phyloP scores from a whole-genome alignment of 2,888 invertebrate genomes.

The Meghimatium bilineatum region DNA sequence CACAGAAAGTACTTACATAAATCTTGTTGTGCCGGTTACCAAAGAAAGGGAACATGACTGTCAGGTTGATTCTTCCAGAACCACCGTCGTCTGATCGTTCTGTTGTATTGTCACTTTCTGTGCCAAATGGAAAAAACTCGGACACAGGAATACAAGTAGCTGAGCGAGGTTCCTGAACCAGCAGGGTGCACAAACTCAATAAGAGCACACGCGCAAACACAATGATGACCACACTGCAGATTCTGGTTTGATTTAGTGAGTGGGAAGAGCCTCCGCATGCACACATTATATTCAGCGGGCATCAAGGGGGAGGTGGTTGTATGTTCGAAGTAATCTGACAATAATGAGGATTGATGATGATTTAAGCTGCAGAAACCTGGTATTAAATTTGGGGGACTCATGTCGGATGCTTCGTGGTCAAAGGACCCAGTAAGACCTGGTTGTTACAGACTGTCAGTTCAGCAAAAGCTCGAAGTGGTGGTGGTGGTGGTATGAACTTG shows the following conservation, averaged over 20 bases:
- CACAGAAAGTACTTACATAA: slow-evolving; percentile 56
- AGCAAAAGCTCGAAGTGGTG: slow-evolving; percentile 10
- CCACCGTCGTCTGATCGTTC: slow-evolving; percentile 57
- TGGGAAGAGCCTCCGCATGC: slow-evolving; percentile 41
- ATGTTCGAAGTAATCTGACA: slow-evolving; percentile 32
- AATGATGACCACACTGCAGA: slow-evolving; percentile 20
- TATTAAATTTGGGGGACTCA: slow-evolving; percentile 37
- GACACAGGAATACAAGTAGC: slow-evolving; percentile 42
- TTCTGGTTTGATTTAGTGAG: slow-evolving; percentile 36
- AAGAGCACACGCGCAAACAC: slow-evolving; percentile 46
- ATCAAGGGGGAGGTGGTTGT: slow-evolving; percentile 33
- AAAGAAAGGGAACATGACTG: slow-evolving; percentile 55
- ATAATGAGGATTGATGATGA: slow-evolving; percentile 18
- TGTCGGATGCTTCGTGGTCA: slow-evolving; percentile 45
- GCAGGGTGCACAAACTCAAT: slow-evolving; percentile 44
- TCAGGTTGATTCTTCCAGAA: slow-evolving; percentile 54
- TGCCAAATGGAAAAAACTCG: slow-evolving; percentile 55
- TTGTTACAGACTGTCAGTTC: slow-evolving; percentile 17
- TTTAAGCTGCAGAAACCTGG: slow-evolving; percentile 42
- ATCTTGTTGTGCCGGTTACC: slow-evolving; percentile 55
- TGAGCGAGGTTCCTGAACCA: slow-evolving; percentile 38
- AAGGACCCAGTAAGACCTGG: slow-evolving; percentile 21
- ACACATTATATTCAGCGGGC: slow-evolving; percentile 49
- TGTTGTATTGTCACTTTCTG: slow-evolving; percentile 51
- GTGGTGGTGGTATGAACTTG: slow-evolving; percentile 11